phyloP scores from a whole-genome alignment of 1,140 invertebrate species.

The Oryctes rhinoceros region DNA sequence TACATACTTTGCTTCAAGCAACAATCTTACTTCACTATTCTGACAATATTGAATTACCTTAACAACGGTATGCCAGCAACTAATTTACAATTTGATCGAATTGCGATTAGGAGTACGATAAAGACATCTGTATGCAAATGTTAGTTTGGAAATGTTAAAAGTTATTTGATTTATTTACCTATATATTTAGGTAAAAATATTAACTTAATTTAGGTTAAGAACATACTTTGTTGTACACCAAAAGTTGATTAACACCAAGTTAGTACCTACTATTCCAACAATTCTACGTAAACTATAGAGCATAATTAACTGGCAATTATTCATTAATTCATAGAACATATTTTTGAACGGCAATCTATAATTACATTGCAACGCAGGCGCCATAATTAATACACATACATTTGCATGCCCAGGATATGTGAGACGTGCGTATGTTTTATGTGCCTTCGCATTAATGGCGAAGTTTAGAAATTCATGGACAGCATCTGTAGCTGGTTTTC shows the following conservation, averaged over 20 bases:
- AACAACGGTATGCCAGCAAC: too few species aligned
- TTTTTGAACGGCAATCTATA: constrained; percentile 21
- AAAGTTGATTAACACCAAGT: background rate
- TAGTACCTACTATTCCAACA: constrained; percentile 4
- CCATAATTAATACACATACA: constrained; percentile 29
- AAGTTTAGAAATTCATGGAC: constrained; percentile 3
- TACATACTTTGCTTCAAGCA: too few species aligned
- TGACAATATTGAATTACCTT: too few species aligned
- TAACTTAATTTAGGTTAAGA: too few species aligned
- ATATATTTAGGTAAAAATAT: too few species aligned
- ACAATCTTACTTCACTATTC: too few species aligned
- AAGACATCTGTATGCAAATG: too few species aligned
- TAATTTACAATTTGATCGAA: too few species aligned
- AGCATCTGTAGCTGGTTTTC: background rate
- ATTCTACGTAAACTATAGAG: constrained; percentile 4
- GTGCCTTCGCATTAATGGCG: background rate
- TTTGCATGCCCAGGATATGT: constrained; percentile 15
- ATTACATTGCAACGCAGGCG: constrained; percentile 4
- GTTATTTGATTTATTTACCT: too few species aligned
- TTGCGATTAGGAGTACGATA: too few species aligned
- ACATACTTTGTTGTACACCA: too few species aligned
- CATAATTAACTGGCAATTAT: constrained; percentile 13
- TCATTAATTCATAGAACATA: constrained; percentile 18
- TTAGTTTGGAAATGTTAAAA: too few species aligned
- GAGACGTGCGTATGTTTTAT: background rate